phyloP scores from a whole-genome alignment of 2,797 vertebrate species.

The Pogonophryne albipinna region DNA sequence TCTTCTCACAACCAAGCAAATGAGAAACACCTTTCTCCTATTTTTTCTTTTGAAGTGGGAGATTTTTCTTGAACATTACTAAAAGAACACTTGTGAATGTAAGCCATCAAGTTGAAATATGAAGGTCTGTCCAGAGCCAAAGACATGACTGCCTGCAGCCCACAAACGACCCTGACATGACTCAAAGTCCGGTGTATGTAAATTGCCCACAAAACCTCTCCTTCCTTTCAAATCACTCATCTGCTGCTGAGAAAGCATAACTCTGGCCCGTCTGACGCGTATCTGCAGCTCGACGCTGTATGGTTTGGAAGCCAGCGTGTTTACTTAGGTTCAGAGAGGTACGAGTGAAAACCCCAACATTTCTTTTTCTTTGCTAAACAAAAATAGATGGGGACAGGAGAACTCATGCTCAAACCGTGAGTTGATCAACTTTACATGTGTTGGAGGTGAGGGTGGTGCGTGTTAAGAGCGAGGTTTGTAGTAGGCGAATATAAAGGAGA shows the following conservation, averaged over 20 bases:
- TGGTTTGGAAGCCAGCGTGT: conserved; percentile 80
- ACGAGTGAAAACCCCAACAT: conserved; percentile 67
- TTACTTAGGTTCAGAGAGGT: conserved; percentile 79
- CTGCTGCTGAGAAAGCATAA: conserved; percentile 79
- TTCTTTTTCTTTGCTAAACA: conserved; percentile 57
- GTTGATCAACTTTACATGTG: conserved; percentile 28
- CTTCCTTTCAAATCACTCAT: conserved; percentile 79
- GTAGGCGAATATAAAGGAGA: conserved; percentile 27
- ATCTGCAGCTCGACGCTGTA: conserved; percentile 71
- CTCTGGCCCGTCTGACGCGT: conserved; percentile 59
- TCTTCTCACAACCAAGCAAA: conserved; percentile 1
- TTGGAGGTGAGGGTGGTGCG: conserved; percentile 37
- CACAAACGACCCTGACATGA: conserved; percentile 62
- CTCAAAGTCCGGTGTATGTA: conserved; percentile 69
- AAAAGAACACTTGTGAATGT: conserved; percentile 20
- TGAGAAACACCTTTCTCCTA: conserved; percentile 15
- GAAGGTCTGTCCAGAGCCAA: conserved; percentile 41
- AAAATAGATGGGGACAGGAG: conserved; percentile 39
- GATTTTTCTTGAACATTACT: conserved; percentile 2
- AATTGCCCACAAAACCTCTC: conserved; percentile 75
- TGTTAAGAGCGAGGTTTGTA: conserved; percentile 20
- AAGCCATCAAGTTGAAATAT: conserved; percentile 50
- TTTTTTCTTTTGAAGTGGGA: conserved; percentile 1
- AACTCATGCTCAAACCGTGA: conserved; percentile 33
- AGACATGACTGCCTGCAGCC: conserved; percentile 46